Evolutionary conservation across 2,113 vertebrate genomes (phyloP).

Genomic region (Psephotus haematonotus): DNA sequence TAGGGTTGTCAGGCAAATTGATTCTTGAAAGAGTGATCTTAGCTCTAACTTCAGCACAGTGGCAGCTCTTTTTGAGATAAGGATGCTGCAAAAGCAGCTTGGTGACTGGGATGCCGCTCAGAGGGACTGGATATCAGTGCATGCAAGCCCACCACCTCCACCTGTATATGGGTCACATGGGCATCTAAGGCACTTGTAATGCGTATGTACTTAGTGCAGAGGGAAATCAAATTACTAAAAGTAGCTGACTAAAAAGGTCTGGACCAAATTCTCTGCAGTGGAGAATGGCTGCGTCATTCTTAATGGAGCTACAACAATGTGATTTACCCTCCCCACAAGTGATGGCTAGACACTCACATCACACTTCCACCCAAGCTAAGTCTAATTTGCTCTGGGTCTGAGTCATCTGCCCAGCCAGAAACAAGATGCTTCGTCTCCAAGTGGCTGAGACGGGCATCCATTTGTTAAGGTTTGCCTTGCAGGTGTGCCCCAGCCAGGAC

Average conservation of each 20-base stretch:
- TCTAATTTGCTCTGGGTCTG: slow-evolving; percentile 39
- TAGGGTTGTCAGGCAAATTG: slow-evolving; percentile 19
- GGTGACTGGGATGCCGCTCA: not conserved
- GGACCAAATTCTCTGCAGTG: not conserved
- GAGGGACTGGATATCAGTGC: not conserved
- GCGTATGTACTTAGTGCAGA: not conserved
- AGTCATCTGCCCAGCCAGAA: slow-evolving; percentile 38
- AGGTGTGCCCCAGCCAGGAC: slow-evolving; percentile 27
- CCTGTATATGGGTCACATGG: not conserved
- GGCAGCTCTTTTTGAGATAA: not conserved
- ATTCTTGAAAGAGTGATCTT: slow-evolving; percentile 38
- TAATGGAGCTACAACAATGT: not conserved
- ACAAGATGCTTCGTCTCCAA: not conserved
- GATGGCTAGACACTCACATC: slow-evolving; percentile 40
- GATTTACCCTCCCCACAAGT: slow-evolving; percentile 28
- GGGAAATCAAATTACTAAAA: slow-evolving; percentile 4
- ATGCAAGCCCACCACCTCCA: not conserved
- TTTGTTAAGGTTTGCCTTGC: slow-evolving; percentile 31
- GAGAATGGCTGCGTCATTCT: not conserved
- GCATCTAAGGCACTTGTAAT: not conserved
- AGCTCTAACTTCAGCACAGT: not conserved
- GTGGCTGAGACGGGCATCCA: not conserved
- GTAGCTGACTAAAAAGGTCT: slow-evolving; percentile 11
- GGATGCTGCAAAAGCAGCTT: not conserved
- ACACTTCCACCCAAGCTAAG: slow-evolving; percentile 37